Conservation (phyloP, 2,888 invertebrate genomes). For the Cheilosia vulpina region DNA sequence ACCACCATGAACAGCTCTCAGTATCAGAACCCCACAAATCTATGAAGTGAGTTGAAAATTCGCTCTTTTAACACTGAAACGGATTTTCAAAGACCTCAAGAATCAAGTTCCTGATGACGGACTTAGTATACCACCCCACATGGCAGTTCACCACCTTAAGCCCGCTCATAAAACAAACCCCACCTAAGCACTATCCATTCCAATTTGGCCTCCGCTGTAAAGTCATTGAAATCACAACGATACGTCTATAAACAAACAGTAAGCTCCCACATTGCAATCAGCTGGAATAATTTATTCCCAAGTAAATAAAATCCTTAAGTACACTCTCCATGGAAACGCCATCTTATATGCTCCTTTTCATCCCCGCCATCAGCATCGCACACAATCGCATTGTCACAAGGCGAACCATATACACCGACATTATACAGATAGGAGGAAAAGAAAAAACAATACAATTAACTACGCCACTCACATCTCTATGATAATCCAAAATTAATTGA, state of each 20-base stretch:
- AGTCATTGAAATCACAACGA: neutral
- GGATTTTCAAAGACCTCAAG: no score
- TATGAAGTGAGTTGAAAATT: no score
- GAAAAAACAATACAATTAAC: conserved; percentile 64
- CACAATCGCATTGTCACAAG: neutral
- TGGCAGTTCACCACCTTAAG: no score
- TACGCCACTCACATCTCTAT: conserved; percentile 41
- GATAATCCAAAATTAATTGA: conserved; percentile 73
- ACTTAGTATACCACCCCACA: no score
- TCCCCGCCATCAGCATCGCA: neutral
- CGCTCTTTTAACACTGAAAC: no score
- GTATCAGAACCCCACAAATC: no score
- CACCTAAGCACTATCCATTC: neutral
- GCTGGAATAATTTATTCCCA: conserved; percentile 47
- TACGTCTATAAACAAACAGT: conserved; percentile 35
- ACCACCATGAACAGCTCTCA: no score
- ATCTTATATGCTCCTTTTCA: neutral
- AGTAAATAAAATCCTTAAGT: conserved; percentile 55
- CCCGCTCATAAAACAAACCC: no score
- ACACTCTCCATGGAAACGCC: conserved; percentile 4
- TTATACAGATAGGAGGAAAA: neutral
- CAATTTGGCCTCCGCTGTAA: neutral
- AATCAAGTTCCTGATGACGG: no score
- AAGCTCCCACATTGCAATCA: conserved; percentile 40
- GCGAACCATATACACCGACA: neutral